Percentiles rank a stretch among this genome's conserved stretches.
These are phyloP conservation scores for Pristiophorus japonicus DNA, from an alignment of 2,113 vertebrate genomes.

Conservation along the genomic window DNA sequence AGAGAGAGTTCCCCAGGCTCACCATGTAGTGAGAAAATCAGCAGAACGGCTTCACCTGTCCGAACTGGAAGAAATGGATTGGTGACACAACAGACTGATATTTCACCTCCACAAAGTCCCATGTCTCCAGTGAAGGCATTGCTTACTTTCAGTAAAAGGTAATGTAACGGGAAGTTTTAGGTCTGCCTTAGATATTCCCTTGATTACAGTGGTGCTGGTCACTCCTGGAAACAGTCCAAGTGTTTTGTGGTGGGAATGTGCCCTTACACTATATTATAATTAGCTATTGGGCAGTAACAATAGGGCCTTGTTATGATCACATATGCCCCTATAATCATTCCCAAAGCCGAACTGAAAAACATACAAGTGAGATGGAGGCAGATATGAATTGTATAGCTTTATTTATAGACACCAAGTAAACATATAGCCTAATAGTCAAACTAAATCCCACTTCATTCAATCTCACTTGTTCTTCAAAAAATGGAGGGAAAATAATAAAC, in stretches of 20 bases:
- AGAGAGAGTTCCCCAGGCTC: conserved; percentile 56
- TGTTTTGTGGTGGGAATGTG: not conserved
- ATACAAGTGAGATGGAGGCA: not conserved
- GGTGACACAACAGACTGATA: conserved; percentile 52
- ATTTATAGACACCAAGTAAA: too few relatives aligned
- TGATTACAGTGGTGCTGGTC: not conserved
- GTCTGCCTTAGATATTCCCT: not conserved
- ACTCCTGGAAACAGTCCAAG: not conserved
- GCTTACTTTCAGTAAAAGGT: conserved; percentile 59
- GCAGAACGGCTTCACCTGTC: conserved; percentile 65
- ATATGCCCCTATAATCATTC: not conserved
- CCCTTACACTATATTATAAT: too few relatives aligned
- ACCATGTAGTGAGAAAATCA: conserved; percentile 54
- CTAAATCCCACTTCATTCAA: not conserved
- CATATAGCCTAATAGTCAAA: too few relatives aligned
- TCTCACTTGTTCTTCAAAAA: not conserved
- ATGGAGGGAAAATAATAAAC: not conserved
- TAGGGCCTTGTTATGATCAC: not conserved
- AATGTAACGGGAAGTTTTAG: too few relatives aligned
- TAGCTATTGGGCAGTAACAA: too few relatives aligned
- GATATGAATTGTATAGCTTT: not conserved
- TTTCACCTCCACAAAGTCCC: conserved; percentile 54
- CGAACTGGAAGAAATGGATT: conserved; percentile 55
- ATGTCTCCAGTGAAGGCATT: conserved; percentile 51
- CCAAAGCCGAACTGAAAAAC: not conserved